A percentile compares a stretch with the other conserved stretches of the same genome.
These are phyloP conservation scores for Eupithecia exiguata DNA, from an alignment of 2,888 invertebrate genomes.

Conservation along the genomic window DNA sequence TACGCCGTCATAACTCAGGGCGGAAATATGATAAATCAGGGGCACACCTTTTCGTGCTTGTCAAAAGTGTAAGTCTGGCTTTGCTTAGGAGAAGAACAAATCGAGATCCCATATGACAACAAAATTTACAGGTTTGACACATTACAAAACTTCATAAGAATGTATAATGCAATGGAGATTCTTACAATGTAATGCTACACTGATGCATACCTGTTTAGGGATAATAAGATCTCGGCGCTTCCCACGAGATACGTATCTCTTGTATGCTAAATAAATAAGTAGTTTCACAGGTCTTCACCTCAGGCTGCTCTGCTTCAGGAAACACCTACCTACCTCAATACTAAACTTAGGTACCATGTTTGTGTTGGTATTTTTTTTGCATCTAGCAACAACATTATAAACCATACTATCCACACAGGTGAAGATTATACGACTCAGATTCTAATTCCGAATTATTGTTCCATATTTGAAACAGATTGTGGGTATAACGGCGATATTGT, in stretches of 20 bases:
- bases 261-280: constrained; percentile 1
- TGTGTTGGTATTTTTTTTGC: background rate
- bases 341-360: background rate
- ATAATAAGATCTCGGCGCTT: constrained; percentile 14
- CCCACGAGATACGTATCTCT: constrained; percentile 19
- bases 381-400: background rate
- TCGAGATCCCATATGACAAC: background rate
- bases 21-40: background rate
- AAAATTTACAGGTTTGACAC: background rate
- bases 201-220: constrained; percentile 5
- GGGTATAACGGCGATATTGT: constrained; percentile 40
- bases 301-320: background rate
- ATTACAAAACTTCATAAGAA: background rate
- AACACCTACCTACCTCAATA: background rate
- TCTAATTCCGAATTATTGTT: constrained; percentile 30
- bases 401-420: background rate
- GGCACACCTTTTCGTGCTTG: background rate
- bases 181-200: constrained; percentile 11
- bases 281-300: background rate
- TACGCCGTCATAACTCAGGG: background rate
- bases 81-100: background rate
- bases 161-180: constrained; percentile 4
- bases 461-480: constrained; percentile 36
- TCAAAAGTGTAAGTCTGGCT: background rate
- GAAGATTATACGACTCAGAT: background rate